A percentile compares a stretch with the other conserved stretches of the same genome.
Evolutionary conservation across 2,888 invertebrate genomes (phyloP).

Genomic region (Frankliniella fusca): DNA sequence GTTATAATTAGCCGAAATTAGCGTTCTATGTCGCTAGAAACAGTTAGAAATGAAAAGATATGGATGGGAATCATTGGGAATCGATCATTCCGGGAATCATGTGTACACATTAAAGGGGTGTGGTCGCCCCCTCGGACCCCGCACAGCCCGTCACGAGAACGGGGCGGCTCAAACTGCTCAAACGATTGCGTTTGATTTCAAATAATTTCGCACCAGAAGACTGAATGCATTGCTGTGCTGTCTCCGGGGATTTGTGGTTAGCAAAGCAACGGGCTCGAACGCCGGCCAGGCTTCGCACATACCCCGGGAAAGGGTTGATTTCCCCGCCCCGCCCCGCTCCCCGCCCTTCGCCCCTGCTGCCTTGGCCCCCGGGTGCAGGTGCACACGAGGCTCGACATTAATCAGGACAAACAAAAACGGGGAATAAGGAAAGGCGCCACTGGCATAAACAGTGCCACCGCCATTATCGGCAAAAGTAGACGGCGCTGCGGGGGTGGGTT

Average conservation of each 20-base stretch:
- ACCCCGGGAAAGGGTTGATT: no score
- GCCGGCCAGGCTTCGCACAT: no score
- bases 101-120: no score
- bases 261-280: background rate
- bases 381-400: background rate
- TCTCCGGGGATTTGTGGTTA: background rate
- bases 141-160: no score
- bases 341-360: background rate
- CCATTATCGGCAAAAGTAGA: constrained; percentile 19
- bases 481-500: background rate
- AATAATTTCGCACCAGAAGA: background rate
- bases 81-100: no score
- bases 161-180: background rate
- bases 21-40: no score
- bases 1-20: no score
- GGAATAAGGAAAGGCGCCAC: constrained; percentile 17
- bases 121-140: no score
- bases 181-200: background rate
- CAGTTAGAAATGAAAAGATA: no score
- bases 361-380: background rate
- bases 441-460: constrained; percentile 21
- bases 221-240: no score
- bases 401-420: constrained; percentile 18
- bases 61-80: no score
- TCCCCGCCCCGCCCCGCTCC: background rate